phyloP scores from a whole-genome alignment of 2,113 vertebrate species.

The Chloroceryle aenea region DNA sequence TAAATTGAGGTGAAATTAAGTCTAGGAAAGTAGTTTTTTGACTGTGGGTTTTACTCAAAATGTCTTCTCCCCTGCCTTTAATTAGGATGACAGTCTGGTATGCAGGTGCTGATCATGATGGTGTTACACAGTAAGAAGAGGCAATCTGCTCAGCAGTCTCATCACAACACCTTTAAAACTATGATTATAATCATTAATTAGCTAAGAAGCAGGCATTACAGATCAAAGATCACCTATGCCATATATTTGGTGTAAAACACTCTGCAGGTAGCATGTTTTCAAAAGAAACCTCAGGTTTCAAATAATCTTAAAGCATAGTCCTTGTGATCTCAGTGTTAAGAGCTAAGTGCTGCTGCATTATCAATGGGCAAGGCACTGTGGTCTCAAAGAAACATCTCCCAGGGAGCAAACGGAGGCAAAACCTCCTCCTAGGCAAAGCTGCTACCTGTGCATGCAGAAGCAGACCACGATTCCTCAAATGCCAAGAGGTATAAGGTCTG shows the following conservation, averaged over 20 bases:
- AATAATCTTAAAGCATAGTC: neutral
- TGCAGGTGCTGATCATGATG: neutral
- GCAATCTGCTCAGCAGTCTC: slow-evolving; percentile 11
- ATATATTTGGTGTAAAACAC: neutral
- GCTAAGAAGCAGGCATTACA: neutral
- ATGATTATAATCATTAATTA: slow-evolving; percentile 34
- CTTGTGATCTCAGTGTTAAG: neutral
- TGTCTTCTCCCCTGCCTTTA: neutral
- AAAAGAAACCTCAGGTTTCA: neutral
- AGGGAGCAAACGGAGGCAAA: neutral
- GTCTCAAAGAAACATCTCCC: neutral
- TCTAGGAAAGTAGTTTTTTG: neutral
- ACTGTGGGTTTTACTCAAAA: neutral
- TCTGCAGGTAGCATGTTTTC: neutral
- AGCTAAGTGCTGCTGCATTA: neutral
- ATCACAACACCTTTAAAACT: neutral
- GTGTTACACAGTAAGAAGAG: neutral
- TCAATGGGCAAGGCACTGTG: fast-evolving
- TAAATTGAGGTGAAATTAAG: neutral
- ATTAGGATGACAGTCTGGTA: neutral
- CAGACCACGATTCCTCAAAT: neutral
- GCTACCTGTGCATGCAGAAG: neutral
- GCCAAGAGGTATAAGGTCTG: neutral
- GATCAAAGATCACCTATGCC: neutral
- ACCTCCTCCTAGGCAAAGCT: neutral